Base-by-base conservation (phyloP, 2,113 vertebrate species). In the Gymnocephalus cernua region DNA sequence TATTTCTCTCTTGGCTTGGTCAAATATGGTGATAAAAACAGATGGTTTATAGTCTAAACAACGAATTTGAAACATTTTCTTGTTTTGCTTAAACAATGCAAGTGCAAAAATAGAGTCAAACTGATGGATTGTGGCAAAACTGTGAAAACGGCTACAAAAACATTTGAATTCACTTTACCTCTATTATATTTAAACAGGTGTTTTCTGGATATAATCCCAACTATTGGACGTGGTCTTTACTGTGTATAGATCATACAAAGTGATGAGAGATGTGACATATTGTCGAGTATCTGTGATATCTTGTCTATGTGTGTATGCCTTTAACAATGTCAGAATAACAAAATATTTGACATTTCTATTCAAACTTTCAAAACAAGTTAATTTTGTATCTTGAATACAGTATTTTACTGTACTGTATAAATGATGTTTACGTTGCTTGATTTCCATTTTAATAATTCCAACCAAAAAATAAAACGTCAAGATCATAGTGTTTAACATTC, bases 401-500 rank as follows among this genome's bases (percentile, higher is more conserved):
- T 54, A 44, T 71, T 59, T 86, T 67, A 51, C 16, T 87, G 14
- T n/a, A 38, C 25, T 41, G n/a, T 19, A 9, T 19, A 9, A 35
- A 4, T 47, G 18, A 16, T 58, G 35, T 71, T 78, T 82, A 18
- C 19, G 14, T 67, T 58, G 2, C 38, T 62, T 62, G 0, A 38
- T 82, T 66, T 61, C 19, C 16, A 19, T 57, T 41, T 16, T 16
- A 16, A 16, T 48, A 21, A 64, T 86, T 29, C 73, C 48, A 62
- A 32, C n/a, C 56, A 68, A 25, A 63, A 35, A 51, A 62, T 4
- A 62, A 51, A 74, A 64, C 21, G 57, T 50, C 1, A 8, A 71
- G 18, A 67, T 54, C 19, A 25, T 75, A 12, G 48, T 79, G 85
- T 87, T 91, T 87, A 25, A 89, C 74, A 84, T 88, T 86, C 69